A percentile compares a stretch with the other conserved stretches of the same genome.
Conservation (phyloP, 2,113 vertebrate genomes). For the Ginglymostoma cirratum region DNA sequence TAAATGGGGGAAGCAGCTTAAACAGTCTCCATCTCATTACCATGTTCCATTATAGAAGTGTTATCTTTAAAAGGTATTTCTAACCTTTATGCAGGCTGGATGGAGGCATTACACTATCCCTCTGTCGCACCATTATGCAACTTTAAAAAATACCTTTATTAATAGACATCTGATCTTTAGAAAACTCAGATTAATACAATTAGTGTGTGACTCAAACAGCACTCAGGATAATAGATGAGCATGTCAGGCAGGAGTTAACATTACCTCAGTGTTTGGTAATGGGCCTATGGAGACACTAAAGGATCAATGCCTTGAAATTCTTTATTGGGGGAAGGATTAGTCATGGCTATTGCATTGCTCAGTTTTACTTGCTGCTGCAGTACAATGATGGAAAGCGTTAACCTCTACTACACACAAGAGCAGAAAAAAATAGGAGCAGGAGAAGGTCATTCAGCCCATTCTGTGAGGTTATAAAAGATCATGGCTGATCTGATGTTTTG, state of each 20-base stretch:
- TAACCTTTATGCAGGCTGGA: background rate
- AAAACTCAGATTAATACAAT: background rate
- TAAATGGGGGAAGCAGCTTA: background rate
- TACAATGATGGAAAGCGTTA: background rate
- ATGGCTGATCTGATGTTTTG: background rate
- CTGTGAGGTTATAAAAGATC: background rate
- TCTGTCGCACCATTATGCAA: background rate
- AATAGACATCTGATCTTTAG: background rate
- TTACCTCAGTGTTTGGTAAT: constrained; percentile 2
- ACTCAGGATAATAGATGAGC: background rate
- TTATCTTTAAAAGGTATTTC: background rate
- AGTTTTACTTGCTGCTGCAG: background rate
- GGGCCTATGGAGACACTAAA: background rate
- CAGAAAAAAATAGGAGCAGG: background rate
- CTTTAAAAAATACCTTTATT: background rate
- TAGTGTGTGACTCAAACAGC: background rate
- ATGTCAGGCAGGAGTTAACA: background rate
- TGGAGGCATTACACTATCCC: background rate
- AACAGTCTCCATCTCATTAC: background rate
- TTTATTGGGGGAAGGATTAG: background rate
- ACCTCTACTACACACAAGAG: background rate
- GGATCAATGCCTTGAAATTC: background rate
- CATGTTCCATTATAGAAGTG: background rate
- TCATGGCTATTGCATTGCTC: background rate
- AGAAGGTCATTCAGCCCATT: background rate